A percentile compares a stretch with the other conserved stretches of the same genome.
Evolutionary conservation across 2,113 vertebrate genomes (phyloP).

Genomic region (Dipodomys stephensi): DNA sequence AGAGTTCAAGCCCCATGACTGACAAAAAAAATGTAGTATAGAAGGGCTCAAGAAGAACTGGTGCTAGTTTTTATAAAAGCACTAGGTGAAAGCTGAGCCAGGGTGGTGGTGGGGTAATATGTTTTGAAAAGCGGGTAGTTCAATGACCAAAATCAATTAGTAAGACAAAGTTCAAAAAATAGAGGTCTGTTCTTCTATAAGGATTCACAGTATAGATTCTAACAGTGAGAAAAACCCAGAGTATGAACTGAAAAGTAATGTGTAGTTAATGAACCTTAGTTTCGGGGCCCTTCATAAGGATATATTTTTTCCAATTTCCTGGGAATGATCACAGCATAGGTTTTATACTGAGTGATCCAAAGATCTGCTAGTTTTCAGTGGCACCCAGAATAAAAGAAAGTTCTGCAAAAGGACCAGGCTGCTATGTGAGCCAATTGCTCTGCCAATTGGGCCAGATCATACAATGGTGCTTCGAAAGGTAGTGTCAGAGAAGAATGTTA

Average conservation of each 20-base stretch:
- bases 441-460: neutral
- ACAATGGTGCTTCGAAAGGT: neutral
- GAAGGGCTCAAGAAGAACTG: neutral
- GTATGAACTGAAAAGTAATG: neutral
- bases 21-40: neutral
- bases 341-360: neutral
- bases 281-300: neutral
- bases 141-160: neutral
- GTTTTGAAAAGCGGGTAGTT: neutral
- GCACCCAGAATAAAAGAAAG: neutral
- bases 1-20: no score
- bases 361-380: neutral
- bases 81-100: neutral
- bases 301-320: neutral
- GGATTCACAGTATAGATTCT: neutral
- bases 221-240: neutral
- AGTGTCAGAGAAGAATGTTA: neutral
- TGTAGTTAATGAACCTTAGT: neutral
- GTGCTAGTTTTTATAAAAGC: neutral
- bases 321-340: neutral
- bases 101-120: neutral
- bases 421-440: neutral
- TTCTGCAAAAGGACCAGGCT: neutral
- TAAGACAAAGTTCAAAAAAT: slow-evolving; percentile 25
- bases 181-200: neutral